These are phyloP conservation scores for Timema podura DNA, from an alignment of 2,888 invertebrate species.

Conservation along the genomic window DNA sequence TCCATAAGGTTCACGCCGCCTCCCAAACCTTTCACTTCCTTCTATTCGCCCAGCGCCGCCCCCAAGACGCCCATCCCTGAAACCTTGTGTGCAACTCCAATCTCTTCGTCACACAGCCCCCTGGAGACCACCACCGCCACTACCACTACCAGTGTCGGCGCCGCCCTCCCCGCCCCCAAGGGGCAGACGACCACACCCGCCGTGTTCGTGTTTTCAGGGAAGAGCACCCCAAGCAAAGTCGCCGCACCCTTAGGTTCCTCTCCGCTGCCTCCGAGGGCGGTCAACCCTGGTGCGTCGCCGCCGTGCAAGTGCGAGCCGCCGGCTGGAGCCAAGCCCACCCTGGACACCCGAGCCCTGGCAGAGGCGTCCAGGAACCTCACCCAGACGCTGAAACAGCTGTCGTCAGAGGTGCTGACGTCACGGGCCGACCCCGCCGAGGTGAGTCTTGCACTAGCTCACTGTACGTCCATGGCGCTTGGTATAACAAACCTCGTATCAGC, in stretches of 20 bases:
- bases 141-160: not conserved
- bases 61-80: no score
- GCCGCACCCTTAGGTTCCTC: not conserved
- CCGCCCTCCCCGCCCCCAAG: conserved; percentile 8
- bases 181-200: not conserved
- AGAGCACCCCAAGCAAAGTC: conserved; percentile 20
- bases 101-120: conserved; percentile 19
- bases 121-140: not conserved
- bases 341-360: conserved; percentile 72
- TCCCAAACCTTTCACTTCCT: not conserved
- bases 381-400: conserved; percentile 83
- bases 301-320: conserved; percentile 29
- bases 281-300: not conserved
- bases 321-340: conserved; percentile 42
- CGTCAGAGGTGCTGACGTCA: conserved; percentile 79
- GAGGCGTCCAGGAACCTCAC: conserved; percentile 90
- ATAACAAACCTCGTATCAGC: no score
- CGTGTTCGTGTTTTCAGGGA: conserved; percentile 41
- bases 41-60: no score
- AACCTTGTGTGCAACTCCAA: not conserved
- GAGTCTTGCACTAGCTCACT: no score
- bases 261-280: not conserved
- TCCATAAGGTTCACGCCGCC: not conserved
- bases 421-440: conserved; percentile 39
- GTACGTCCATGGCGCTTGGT: no score